Base-by-base conservation (phyloP, 2,888 invertebrate genomes). In the Andrena bucephala region DNA sequence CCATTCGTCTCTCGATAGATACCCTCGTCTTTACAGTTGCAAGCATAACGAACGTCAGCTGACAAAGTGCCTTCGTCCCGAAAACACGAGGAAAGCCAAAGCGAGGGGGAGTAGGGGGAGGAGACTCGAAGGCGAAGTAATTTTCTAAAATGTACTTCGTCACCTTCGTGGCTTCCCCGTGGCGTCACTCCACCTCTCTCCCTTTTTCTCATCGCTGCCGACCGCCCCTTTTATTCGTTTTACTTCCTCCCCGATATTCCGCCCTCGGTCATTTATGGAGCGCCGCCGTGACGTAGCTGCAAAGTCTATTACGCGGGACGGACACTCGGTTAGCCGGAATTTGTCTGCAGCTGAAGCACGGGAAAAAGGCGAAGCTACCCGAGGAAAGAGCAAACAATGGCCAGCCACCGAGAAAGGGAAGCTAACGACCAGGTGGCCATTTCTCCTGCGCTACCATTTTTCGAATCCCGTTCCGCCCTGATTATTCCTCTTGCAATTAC, bases 211-310 rank as follows among this genome's bases (percentile, higher is more conserved):
- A 62, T 76, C 71, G 54, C 63, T 70, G 66, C 60, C 65, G 63
- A 78, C 54, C 72, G 50, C 57, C 69, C 54, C 54, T 75, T 71
- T 48, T 48, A 16, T 42, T 67, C 62, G 13, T 36, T 62, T 50
- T 31, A 8, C 42, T 36, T 59, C 57, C 16, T 57, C 33, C 50
- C 27, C 8, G 62, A 68, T 74, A 77, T 75, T 75, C 77, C 57
- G 48, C 59, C 57, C 62, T 62, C 24, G 84, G 85, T 87, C 90
- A 85, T 89, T 89, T 87, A 87, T 86, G 71, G 77, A 79, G 36
- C 87, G 70, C 67, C 73, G 72, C 63, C 65, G 57, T 27, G 74
- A 79, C 67, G 81, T 70, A 66, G 72, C 74, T 65, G 66, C 54
- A 73, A 82, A 77, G 77, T 85, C 72, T 87, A 86, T 87, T 80